Percentiles rank a stretch among this genome's conserved stretches.
These are phyloP conservation scores for Ailuropoda melanoleuca DNA, from an alignment of 2,113 vertebrate species.

Conservation along the genomic window DNA sequence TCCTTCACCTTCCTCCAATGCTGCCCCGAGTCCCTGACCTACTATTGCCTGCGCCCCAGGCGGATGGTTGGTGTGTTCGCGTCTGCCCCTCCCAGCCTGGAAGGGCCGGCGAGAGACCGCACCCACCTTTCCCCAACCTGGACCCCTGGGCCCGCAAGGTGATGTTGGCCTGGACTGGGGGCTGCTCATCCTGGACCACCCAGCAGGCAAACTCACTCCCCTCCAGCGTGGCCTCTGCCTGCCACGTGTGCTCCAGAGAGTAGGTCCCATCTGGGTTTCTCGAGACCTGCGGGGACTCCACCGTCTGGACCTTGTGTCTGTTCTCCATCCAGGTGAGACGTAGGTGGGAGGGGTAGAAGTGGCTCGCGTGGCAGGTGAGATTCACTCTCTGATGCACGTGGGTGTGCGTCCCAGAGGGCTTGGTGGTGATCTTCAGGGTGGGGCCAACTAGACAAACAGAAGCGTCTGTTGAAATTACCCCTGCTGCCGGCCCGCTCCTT, in stretches of 20 bases:
- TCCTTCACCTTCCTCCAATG: not conserved
- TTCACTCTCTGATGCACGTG: not conserved
- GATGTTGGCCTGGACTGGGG: not conserved
- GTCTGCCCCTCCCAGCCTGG: not conserved
- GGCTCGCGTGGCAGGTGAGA: not conserved
- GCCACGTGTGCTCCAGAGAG: not conserved
- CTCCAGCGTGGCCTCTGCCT: not conserved
- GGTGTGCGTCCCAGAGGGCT: not conserved
- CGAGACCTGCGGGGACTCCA: not conserved
- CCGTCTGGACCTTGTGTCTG: not conserved
- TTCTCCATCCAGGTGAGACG: constrained; percentile 51
- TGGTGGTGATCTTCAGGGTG: not conserved
- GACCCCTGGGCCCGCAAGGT: not conserved
- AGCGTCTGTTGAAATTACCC: not conserved
- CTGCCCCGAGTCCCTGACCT: not conserved
- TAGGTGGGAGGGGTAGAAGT: not conserved
- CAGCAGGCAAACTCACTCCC: constrained; percentile 44
- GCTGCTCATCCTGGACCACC: constrained; percentile 16
- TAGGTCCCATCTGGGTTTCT: constrained; percentile 14
- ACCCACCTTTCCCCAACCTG: not conserved
- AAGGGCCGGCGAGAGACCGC: not conserved
- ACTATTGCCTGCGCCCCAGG: not conserved
- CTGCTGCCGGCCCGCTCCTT: accelerated
- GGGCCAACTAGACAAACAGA: not conserved
- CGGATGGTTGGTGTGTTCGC: not conserved